phyloP scores from a whole-genome alignment of 2,888 invertebrate species.

The Strigamia crassipes region DNA sequence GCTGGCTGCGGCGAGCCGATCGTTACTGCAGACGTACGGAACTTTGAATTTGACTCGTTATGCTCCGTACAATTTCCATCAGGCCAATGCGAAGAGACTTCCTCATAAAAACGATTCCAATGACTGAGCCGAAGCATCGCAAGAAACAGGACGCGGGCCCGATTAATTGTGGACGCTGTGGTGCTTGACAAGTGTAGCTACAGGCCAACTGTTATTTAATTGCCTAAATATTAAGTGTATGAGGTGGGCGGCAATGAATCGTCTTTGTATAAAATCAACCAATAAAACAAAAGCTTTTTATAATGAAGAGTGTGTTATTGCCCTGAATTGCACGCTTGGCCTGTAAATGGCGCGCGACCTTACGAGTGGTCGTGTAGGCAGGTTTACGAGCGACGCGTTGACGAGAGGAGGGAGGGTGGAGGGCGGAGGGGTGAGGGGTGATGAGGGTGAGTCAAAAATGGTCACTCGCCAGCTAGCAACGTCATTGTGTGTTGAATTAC shows the following conservation, averaged over 20 bases:
- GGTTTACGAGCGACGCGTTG: conserved; percentile 31
- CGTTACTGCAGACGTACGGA: conserved; percentile 12
- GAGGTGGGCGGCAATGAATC: conserved; percentile 25
- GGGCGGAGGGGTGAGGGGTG: too few species aligned
- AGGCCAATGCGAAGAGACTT: not conserved
- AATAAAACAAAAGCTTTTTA: conserved; percentile 42
- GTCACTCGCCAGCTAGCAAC: conserved; percentile 14
- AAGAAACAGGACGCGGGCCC: conserved; percentile 36
- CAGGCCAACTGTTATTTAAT: conserved; percentile 38
- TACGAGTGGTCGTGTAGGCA: conserved; percentile 10
- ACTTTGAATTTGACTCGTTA: conserved; percentile 39
- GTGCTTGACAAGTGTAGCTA: conserved; percentile 34
- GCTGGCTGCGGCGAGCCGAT: conserved; percentile 61
- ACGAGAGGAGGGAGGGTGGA: not conserved
- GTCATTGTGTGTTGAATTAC: conserved; percentile 14
- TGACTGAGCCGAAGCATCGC: not conserved
- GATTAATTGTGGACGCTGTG: conserved; percentile 27
- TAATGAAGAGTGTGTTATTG: conserved; percentile 36
- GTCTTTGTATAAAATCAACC: conserved; percentile 40
- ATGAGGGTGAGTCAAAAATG: conserved; percentile 18
- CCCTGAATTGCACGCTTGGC: conserved; percentile 29
- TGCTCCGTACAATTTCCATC: conserved; percentile 36
- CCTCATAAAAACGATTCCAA: conserved; percentile 28
- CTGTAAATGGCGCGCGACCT: conserved; percentile 40
- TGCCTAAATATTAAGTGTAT: conserved; percentile 26